Base-by-base conservation (phyloP, 2,797 vertebrate species). In the Loriculus beryllinus region DNA sequence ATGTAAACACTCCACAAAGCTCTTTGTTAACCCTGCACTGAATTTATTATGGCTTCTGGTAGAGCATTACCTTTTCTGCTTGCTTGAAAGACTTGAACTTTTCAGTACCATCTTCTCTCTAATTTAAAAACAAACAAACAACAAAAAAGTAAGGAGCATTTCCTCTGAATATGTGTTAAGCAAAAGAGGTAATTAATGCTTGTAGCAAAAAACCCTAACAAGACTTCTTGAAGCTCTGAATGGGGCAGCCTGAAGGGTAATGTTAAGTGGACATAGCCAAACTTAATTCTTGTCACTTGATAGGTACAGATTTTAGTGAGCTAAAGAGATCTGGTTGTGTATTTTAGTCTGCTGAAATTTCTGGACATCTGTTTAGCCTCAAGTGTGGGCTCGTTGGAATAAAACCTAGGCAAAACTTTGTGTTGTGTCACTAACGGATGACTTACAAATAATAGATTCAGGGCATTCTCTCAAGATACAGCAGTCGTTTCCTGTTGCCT, bases 401-500 rank as follows among this genome's bases (percentile, higher is more conserved):
- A 52, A 92, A 86, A 93, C 28, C 45, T 16, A 40, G 80, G 77
- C 2, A 0, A 88, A 95, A 80, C 65, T 86, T 87, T 37, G 70
- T 8, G 5, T 69, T 67, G 65, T 96, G 80, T 94, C 87, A 78
- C 80, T 79, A 78, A 84, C 0, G 0, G 51, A 48, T 88, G 67
- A 74, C 68, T 56, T 84, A 82, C 95, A 95, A 96, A 77, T 80
- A 95, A 92, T 82, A 64, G 95, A 94, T 84, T 56, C 60, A 52
- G 56, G 67, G 59, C 70, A 90, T 93, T 94, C 71, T 93, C 75
- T 90, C 68, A 71, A 77, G 86, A 92, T 77, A 74, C 1, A 94
- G 75, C 48, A 82, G 77, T 94, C 26, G 60, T 88, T 85, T 96
- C 43, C 87, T 90, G 95, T 96, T 97, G 93, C 94, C 69, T 96